Percentiles rank a stretch among this genome's conserved stretches.
Evolutionary conservation across 2,797 vertebrate species (phyloP).

Genomic region (Petrocephalus schoutedeni): DNA sequence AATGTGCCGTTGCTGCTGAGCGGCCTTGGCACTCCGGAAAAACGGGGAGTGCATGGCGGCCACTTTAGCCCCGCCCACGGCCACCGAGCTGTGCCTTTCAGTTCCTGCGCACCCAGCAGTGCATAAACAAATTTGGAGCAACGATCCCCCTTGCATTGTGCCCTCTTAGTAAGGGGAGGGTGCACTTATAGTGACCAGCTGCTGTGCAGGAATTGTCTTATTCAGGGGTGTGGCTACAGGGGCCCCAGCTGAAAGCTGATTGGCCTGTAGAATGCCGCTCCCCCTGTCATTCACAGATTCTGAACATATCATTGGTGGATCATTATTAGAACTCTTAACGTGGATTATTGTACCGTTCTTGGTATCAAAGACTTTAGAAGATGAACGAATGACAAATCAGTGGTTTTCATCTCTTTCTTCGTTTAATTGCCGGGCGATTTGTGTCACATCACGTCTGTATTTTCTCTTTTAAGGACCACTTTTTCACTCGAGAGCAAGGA

Average conservation of each 20-base stretch:
- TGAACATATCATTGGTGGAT: not conserved
- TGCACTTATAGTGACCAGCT: not conserved
- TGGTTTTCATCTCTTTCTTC: not conserved
- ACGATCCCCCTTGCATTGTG: not conserved
- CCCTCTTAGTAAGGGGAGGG: not conserved
- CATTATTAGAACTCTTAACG: not conserved
- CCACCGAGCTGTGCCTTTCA: not conserved
- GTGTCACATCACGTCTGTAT: not conserved
- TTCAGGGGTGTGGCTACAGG: not conserved
- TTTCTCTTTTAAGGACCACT: not conserved
- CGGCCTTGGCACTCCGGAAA: not conserved
- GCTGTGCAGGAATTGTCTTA: not conserved
- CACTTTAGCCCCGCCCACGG: not conserved
- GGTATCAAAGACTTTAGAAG: not conserved
- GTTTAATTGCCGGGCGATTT: not conserved
- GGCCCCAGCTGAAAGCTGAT: not conserved
- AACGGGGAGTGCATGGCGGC: not conserved
- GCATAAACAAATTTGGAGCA: slow-evolving; percentile 3
- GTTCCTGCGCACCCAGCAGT: not conserved
- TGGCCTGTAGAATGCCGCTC: not conserved
- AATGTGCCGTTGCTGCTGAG: not conserved
- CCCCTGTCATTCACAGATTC: not conserved
- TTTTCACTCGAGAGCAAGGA: not conserved
- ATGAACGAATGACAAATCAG: not conserved
- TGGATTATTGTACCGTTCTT: not conserved